phyloP scores from a whole-genome alignment of 2,888 invertebrate species.

The Plemyria rubiginata region DNA sequence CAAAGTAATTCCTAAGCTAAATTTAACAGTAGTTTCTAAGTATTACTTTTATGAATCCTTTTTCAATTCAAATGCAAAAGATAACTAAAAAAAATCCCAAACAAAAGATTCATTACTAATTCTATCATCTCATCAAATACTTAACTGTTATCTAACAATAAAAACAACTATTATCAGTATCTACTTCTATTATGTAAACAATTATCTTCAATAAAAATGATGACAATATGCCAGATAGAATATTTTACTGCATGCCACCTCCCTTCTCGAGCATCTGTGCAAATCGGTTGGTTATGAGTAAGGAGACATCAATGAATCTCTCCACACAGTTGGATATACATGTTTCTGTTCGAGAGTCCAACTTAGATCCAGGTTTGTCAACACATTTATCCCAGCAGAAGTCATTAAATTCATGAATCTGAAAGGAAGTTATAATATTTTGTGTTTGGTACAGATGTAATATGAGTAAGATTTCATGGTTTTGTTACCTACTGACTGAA shows the following conservation, averaged over 20 bases:
- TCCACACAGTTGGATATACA: constrained; percentile 97
- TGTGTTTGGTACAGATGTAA: too few relatives aligned
- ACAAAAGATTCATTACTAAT: not conserved
- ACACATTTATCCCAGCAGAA: constrained; percentile 98
- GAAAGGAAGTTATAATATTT: too few relatives aligned
- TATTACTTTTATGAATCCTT: too few relatives aligned
- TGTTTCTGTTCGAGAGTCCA: constrained; percentile 95
- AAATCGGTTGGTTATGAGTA: constrained; percentile 95
- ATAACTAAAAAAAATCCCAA: not conserved
- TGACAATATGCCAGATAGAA: not conserved
- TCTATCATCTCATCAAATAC: not conserved
- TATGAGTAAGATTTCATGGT: too few relatives aligned
- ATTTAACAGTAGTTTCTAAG: not conserved
- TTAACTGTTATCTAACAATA: not conserved
- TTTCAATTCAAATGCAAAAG: too few relatives aligned
- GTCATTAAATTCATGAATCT: constrained; percentile 97
- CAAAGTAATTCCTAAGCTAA: not conserved
- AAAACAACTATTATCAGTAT: not conserved
- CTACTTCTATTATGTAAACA: not conserved
- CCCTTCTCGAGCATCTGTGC: constrained; percentile 93
- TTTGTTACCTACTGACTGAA: too few relatives aligned
- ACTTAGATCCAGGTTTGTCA: constrained; percentile 93
- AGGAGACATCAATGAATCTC: constrained; percentile 96
- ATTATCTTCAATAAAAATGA: not conserved
- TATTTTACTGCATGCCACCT: constrained; percentile 79